A percentile compares a stretch with the other conserved stretches of the same genome.
These are phyloP conservation scores for Nesometra sesokonis DNA, from an alignment of 35 echinoderm and acorn worm species.

Conservation along the genomic window DNA sequence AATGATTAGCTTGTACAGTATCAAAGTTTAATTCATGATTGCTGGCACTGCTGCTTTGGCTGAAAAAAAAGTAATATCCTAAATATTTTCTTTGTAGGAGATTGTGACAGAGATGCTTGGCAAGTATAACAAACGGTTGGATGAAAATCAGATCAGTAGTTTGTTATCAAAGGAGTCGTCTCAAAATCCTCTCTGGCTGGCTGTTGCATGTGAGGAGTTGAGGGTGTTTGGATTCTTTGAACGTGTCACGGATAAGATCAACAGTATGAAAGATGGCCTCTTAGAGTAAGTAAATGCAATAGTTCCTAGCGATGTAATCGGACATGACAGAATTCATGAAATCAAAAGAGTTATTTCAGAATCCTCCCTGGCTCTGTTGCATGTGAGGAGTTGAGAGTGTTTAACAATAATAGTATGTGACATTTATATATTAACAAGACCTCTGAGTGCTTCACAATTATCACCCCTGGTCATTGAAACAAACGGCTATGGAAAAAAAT, in stretches of 20 bases:
- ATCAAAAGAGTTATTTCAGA: conserved; percentile 67
- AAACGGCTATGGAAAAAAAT: too few relatives aligned
- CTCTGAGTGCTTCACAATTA: too few relatives aligned
- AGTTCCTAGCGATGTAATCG: too few relatives aligned
- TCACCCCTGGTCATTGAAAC: too few relatives aligned
- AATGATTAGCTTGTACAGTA: too few relatives aligned
- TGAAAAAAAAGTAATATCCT: too few relatives aligned
- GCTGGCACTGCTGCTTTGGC: too few relatives aligned
- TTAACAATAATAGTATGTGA: too few relatives aligned
- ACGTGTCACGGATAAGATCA: conserved; percentile 59
- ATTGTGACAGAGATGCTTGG: conserved; percentile 75
- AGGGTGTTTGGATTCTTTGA: conserved; percentile 72
- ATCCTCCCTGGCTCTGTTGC: conserved; percentile 61
- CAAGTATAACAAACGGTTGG: conserved; percentile 66
- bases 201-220: conserved; percentile 72
- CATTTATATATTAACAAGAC: too few relatives aligned
- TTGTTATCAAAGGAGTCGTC: conserved; percentile 72
- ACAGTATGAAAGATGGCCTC: conserved; percentile 58
- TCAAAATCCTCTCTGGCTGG: conserved; percentile 79
- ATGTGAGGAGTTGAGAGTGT: conserved; percentile 76
- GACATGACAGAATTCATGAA: too few relatives aligned
- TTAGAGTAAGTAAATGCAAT: conserved; percentile 53
- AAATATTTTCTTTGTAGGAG: conserved; percentile 30
- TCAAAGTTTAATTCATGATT: too few relatives aligned
- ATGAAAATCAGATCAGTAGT: conserved; percentile 58